phyloP scores from a whole-genome alignment of 2,797 vertebrate genomes.

The Sciurus vulgaris region DNA sequence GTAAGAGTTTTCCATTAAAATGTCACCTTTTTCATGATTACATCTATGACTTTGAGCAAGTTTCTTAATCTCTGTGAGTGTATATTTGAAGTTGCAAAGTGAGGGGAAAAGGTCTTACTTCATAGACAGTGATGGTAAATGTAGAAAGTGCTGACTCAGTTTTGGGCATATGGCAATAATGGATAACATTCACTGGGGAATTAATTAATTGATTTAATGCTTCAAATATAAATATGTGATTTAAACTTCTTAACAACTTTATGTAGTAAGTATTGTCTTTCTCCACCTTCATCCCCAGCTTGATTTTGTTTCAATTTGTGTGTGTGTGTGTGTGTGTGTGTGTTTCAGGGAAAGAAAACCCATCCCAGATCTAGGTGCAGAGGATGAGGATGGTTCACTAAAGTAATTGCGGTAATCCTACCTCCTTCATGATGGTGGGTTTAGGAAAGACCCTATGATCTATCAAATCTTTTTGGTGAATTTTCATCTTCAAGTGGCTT shows the following conservation, averaged over 20 bases:
- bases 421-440: background rate
- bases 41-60: background rate
- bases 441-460: background rate
- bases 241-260: background rate
- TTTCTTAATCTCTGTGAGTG: background rate
- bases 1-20: background rate
- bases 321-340: too few species aligned
- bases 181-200: background rate
- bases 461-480: background rate
- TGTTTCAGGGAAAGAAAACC: background rate
- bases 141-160: background rate
- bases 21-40: background rate
- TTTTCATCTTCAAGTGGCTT: background rate
- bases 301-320: background rate
- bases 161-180: background rate
- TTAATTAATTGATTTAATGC: background rate
- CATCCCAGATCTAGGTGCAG: background rate
- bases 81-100: background rate
- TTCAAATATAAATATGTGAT: background rate
- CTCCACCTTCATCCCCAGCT: background rate
- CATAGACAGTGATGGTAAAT: background rate
- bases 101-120: background rate
- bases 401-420: background rate
- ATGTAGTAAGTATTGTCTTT: background rate
- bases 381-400: background rate